Evolutionary conservation across 2,888 invertebrate genomes (phyloP), one percentile per base, ranked within the genome.

Genomic region (Ecdyonurus torrentis): DNA sequence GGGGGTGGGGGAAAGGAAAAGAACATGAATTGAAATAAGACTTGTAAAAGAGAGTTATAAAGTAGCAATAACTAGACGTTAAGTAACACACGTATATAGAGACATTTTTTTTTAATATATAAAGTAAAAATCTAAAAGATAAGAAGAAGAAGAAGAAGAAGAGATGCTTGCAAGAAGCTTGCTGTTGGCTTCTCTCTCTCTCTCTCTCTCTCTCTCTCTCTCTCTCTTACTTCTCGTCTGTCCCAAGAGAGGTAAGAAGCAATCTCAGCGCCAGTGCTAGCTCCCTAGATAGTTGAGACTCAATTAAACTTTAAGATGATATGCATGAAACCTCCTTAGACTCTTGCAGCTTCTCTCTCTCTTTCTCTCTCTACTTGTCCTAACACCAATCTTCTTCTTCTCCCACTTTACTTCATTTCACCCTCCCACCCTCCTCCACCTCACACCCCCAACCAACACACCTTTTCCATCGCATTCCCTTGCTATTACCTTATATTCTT

Each of bases 251-350:
- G 19, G 19, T 55, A n/a, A 22, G 55, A 55, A 55, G 55, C 55
- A 55, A 55, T 55, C 55, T 55, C 55, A 55, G 55, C 55, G 19
- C 19, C 55, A n/a, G 7, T 37, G 37, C 55, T 18, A 55, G 19
- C 5, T 55, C 55, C 55, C 55, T 22, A 55, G 55, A 55, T n/a
- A 55, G 55, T 55, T 55, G 55, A 55, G 80, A 81, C 82, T 82
- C 82, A 83, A 83, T 84, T 83, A 83, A 83, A 83, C 83, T 83
- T 83, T 79, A 81, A 80, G 81, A 81, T 79, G 80, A 79, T 80
- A 81, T 81, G 80, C 79, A 72, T 69, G 69, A 55, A 55, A 37
- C 37, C 37, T 37, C 37, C 37, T 37, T 37, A 37, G 37, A 37
- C 22, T 55, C 55, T 50, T 18, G 7, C 50, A n/a, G n/a, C n/a